Percentiles rank a stretch among this genome's conserved stretches.
Evolutionary conservation across 2,888 invertebrate species (phyloP).

Genomic region (Mythimna impura): DNA sequence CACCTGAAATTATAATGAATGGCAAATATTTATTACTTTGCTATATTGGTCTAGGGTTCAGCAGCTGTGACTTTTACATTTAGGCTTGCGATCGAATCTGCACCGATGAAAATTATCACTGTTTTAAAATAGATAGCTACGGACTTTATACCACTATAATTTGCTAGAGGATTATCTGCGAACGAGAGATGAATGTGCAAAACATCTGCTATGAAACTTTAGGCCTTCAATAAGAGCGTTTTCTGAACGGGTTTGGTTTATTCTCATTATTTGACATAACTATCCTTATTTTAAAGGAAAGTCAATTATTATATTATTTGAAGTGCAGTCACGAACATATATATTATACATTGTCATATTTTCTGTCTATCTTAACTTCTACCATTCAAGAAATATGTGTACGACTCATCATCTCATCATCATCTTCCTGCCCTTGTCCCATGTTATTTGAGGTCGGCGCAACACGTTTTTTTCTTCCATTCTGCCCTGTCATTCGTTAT

Average conservation of each 20-base stretch:
- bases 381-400: too few relatives aligned
- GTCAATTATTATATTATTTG: neutral
- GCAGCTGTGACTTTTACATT: neutral
- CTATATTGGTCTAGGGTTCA: slow-evolving; percentile 8
- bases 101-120: neutral
- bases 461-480: too few relatives aligned
- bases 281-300: neutral
- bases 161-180: slow-evolving; percentile 4
- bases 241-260: slow-evolving; percentile 2
- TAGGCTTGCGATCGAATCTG: neutral
- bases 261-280: neutral
- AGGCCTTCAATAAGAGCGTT: neutral
- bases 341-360: too few relatives aligned
- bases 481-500: too few relatives aligned
- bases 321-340: neutral
- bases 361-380: too few relatives aligned
- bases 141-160: neutral
- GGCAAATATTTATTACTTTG: slow-evolving; percentile 19
- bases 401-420: too few relatives aligned
- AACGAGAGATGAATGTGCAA: neutral
- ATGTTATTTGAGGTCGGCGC: too few relatives aligned
- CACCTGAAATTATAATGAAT: slow-evolving; percentile 50
- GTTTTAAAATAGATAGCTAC: neutral
- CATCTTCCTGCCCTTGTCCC: too few relatives aligned
- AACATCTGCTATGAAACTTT: slow-evolving; percentile 13